phyloP scores from a whole-genome alignment of 2,888 invertebrate species.

The Leptogaster cylindrica region DNA sequence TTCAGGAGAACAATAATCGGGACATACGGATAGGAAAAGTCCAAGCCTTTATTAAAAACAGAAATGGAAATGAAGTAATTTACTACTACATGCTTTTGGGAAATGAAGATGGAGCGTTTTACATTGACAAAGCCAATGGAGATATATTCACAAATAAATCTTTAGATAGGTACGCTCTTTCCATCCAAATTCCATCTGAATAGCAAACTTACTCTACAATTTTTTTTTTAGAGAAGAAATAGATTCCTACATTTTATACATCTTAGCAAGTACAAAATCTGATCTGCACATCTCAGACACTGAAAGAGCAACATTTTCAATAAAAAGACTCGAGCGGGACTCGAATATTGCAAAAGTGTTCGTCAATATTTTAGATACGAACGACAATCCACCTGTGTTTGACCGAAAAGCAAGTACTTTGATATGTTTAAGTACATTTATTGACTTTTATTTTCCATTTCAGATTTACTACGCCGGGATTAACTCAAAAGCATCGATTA shows the following conservation, averaged over 20 bases:
- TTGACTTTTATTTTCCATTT: background rate
- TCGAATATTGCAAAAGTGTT: constrained; percentile 75
- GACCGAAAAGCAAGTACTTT: constrained; percentile 59
- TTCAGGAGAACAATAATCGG: constrained; percentile 73
- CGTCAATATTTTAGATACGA: constrained; percentile 78
- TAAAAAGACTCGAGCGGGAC: constrained; percentile 64
- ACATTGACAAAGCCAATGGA: constrained; percentile 80
- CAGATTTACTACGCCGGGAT: constrained; percentile 66
- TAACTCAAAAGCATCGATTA: constrained; percentile 77
- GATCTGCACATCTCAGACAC: constrained; percentile 69
- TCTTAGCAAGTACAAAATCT: constrained; percentile 85
- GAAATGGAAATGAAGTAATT: constrained; percentile 72
- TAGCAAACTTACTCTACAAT: background rate
- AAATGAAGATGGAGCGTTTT: constrained; percentile 78
- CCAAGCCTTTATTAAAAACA: constrained; percentile 68
- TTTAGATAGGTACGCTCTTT: constrained; percentile 70
- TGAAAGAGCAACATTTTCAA: constrained; percentile 63
- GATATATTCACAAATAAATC: constrained; percentile 78
- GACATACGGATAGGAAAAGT: constrained; percentile 69
- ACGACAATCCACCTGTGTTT: constrained; percentile 84
- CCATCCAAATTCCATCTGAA: background rate
- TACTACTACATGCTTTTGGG: constrained; percentile 84
- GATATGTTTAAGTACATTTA: background rate
- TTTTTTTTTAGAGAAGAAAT: constrained; percentile 69
- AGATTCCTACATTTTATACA: constrained; percentile 75